Conservation (phyloP, 2,113 vertebrate genomes). For the Peromyscus polionotus region DNA sequence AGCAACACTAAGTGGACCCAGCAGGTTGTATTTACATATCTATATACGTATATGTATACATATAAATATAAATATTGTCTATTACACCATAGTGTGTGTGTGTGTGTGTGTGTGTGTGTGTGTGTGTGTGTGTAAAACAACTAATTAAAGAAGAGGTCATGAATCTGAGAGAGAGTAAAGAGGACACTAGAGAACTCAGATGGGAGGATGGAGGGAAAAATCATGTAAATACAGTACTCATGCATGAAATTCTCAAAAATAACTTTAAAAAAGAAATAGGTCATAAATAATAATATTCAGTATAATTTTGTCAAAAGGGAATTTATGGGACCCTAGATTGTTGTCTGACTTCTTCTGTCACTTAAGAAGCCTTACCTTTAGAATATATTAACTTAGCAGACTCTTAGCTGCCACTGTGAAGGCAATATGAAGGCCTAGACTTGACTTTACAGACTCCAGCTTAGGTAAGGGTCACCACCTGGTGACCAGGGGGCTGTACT, state of each 20-base stretch:
- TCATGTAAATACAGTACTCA: no score
- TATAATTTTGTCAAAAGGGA: not conserved
- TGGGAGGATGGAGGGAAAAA: not conserved
- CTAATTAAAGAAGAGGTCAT: not conserved
- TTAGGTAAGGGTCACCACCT: no score
- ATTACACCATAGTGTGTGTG: not conserved
- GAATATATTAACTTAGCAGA: not conserved
- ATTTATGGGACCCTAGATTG: not conserved
- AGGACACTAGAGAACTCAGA: not conserved
- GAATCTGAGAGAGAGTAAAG: not conserved
- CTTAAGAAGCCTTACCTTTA: not conserved
- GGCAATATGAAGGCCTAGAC: no score
- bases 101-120: not conserved
- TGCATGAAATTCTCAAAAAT: not conserved
- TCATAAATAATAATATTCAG: not conserved
- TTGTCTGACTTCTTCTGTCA: not conserved
- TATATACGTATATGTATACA: no score
- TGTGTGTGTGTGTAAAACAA: not conserved
- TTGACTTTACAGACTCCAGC: no score
- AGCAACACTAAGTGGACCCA: not conserved
- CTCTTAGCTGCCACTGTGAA: not conserved
- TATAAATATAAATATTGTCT: not conserved
- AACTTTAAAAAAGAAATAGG: not conserved
- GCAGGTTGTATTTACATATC: not conserved
- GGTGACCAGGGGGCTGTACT: no score